Percentiles rank a stretch among this genome's conserved stretches.
Evolutionary conservation across 2,888 invertebrate species (phyloP).

Genomic region (Cataglyphis albicans): DNA sequence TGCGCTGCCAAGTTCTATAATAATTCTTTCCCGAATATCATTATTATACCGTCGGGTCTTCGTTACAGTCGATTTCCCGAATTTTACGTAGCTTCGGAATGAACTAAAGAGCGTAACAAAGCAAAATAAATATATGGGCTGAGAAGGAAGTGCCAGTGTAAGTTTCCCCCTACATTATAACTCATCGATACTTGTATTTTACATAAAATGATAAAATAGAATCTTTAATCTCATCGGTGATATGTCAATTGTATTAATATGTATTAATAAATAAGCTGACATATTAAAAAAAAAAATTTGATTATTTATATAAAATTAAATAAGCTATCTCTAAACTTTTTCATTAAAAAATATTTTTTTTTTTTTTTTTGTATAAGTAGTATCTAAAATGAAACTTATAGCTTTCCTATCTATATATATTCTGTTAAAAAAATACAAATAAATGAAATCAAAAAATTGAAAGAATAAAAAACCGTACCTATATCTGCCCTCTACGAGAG

Average conservation of each 20-base stretch:
- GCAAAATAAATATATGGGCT: constrained; percentile 20
- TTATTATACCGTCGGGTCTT: constrained; percentile 72
- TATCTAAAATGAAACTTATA: constrained; percentile 34
- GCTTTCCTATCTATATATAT: constrained; percentile 31
- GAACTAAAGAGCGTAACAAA: constrained; percentile 58
- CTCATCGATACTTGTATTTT: constrained; percentile 28
- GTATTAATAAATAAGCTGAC: not conserved
- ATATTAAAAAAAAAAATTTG: not conserved
- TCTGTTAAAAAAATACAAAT: constrained; percentile 5
- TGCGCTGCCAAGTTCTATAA: constrained; percentile 77
- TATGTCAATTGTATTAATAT: not conserved
- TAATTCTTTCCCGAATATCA: constrained; percentile 79
- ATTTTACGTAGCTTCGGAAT: constrained; percentile 36
- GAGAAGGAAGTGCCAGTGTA: constrained; percentile 41
- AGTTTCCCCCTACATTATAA: not conserved
- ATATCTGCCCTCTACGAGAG: constrained; percentile 32
- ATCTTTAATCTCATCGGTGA: constrained; percentile 16
- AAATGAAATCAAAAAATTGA: constrained; percentile 30
- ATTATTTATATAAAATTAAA: not conserved
- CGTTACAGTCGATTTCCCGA: constrained; percentile 67
- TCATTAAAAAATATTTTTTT: not conserved
- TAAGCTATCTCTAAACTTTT: not conserved
- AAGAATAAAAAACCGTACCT: not conserved
- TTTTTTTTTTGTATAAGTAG: not conserved
- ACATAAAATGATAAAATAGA: not conserved